These are phyloP conservation scores for Procambarus clarkii DNA, from an alignment of 1,140 invertebrate species.

Conservation along the genomic window DNA sequence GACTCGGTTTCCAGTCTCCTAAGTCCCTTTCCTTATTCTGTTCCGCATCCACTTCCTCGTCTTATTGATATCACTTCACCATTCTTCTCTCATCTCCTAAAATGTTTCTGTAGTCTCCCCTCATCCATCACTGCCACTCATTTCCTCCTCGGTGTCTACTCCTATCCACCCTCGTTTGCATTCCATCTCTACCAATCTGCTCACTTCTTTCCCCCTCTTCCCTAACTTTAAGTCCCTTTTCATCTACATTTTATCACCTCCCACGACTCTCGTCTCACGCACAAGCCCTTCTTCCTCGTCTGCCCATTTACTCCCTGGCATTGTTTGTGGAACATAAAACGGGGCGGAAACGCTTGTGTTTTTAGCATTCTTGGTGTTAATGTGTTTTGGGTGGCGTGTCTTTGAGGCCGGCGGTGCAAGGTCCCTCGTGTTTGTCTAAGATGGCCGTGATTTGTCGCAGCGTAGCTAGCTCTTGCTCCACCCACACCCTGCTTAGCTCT, in stretches of 20 bases:
- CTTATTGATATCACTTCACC: neutral
- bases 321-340: conserved; percentile 56
- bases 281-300: neutral
- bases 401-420: conserved; percentile 18
- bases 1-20: too few relatives aligned
- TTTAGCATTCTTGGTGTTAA: conserved; percentile 37
- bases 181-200: neutral
- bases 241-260: neutral
- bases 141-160: neutral
- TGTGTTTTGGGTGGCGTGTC: conserved; percentile 32
- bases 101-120: neutral
- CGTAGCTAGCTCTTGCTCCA: neutral
- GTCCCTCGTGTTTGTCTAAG: conserved; percentile 34
- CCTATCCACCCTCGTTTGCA: neutral
- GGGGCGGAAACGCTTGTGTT: conserved; percentile 39
- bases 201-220: neutral
- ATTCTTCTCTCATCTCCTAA: neutral
- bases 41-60: neutral
- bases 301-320: neutral
- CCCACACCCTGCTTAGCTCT: too few relatives aligned
- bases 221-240: neutral
- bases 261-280: too few relatives aligned
- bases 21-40: too few relatives aligned
- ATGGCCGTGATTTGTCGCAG: conserved; percentile 23
- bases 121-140: neutral